Base-by-base conservation (phyloP, 2,797 vertebrate species). In the Ciconia nigra region DNA sequence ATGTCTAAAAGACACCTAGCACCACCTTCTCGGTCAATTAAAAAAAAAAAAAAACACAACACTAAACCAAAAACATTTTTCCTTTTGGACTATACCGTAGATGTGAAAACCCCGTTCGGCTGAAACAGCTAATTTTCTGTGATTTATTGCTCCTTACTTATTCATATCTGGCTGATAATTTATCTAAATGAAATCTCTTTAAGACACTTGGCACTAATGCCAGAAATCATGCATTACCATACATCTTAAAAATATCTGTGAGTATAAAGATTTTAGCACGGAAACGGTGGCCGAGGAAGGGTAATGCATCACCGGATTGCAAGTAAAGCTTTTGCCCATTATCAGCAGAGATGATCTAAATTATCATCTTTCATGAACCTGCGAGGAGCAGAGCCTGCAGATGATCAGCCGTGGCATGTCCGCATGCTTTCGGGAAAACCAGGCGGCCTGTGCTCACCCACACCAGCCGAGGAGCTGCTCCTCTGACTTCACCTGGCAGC, bases 161-260 rank as follows among this genome's bases (percentile, higher is more conserved):
- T 73, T 78, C 66, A 24, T 47, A 65, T 82, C 52, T 65, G n/a
- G 61, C 35, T 61, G 70, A 65, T 39, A 85, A 96, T 82, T 85
- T 74, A 92, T 82, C 76, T 90, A 85, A 85, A 85, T 66, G 52
- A 90, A 92, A 90, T 62, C 80, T 79, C 57, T 82, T 78, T 28
- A 84, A 82, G 76, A 87, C 71, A 78, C n/a, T 59, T 70, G n/a
- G 57, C 55, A 42, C 47, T 65, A 76, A 39, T 35, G 16, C 22
- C 77, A 80, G 63, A 41, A 89, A 86, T 47, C 59, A 46, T n/a
- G 55, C 31, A 26, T 51, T 69, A 79, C 46, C 63, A 46, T 25
- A 67, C 18, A 46, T 67, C 87, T 83, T 44, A 31, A 67, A 69
- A 76, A 59, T 49, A 67, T 42, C 61, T 81, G 51, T 6, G 82